Conservation (phyloP, 2,113 vertebrate genomes). For the Rhagologus leucostigma region DNA sequence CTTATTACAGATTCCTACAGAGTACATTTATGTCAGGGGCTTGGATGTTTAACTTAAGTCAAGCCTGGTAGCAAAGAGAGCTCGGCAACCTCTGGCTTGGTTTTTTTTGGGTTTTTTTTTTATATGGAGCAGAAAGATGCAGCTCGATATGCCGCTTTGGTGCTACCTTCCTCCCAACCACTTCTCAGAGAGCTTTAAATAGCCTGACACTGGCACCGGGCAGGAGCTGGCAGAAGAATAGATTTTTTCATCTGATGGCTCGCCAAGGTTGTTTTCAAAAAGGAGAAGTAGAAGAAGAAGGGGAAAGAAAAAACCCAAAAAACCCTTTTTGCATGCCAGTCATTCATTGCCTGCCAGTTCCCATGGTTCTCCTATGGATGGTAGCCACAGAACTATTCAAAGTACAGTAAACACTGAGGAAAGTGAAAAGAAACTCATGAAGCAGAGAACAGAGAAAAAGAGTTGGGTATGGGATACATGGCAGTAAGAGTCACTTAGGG, state of each 20-base stretch:
- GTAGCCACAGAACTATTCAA: constrained; percentile 42
- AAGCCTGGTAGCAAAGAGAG: neutral
- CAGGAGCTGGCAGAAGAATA: constrained; percentile 40
- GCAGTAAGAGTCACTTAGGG: neutral
- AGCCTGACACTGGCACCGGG: constrained; percentile 42
- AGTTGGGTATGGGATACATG: neutral
- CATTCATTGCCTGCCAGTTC: constrained; percentile 48
- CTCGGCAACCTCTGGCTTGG: neutral
- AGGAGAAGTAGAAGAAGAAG: constrained; percentile 10
- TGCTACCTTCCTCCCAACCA: neutral
- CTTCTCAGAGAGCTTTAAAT: constrained; percentile 50
- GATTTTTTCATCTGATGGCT: constrained; percentile 49
- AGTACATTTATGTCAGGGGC: neutral
- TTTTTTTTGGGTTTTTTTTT: neutral
- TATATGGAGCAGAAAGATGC: neutral
- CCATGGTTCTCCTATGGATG: constrained; percentile 51
- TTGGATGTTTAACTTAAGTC: constrained; percentile 11
- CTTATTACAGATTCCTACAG: constrained; percentile 41
- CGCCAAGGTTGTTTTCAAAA: constrained; percentile 51
- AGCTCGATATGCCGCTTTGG: neutral
- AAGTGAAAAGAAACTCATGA: constrained; percentile 30
- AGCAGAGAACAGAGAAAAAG: neutral
- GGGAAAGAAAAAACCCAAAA: neutral
- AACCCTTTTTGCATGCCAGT: constrained; percentile 1
- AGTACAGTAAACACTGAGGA: constrained; percentile 34